These are phyloP conservation scores for Garra rufa DNA, from an alignment of 2,113 vertebrate genomes.

Conservation along the genomic window DNA sequence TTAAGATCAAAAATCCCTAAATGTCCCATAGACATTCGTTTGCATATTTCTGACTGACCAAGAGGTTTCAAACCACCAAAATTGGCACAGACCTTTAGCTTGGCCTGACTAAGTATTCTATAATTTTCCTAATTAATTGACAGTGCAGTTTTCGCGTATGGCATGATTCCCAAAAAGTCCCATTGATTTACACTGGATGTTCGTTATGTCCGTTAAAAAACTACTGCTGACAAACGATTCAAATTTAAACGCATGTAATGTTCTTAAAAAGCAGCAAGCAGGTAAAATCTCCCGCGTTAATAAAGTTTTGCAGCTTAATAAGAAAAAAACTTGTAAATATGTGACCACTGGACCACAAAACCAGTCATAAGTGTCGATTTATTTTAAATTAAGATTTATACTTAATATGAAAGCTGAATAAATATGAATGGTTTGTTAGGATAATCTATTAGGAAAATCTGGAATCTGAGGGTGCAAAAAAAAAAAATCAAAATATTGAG, in stretches of 20 bases:
- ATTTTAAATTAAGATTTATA: no score
- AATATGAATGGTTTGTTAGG: no score
- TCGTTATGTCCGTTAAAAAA: conserved; percentile 1
- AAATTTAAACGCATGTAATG: background rate
- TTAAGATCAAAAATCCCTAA: background rate
- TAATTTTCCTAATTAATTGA: background rate
- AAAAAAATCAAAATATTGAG: no score
- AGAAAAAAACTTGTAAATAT: background rate
- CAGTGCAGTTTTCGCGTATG: background rate
- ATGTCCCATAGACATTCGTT: background rate
- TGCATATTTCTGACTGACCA: background rate
- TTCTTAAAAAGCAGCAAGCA: background rate
- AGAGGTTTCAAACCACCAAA: background rate
- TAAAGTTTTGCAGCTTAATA: background rate
- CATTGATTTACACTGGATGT: background rate
- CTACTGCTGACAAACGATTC: background rate
- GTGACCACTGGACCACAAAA: no score
- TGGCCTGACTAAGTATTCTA: background rate
- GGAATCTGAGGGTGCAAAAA: no score
- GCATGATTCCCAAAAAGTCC: background rate
- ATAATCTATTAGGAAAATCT: no score
- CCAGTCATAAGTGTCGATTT: no score
- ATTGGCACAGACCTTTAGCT: background rate
- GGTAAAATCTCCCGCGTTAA: background rate
- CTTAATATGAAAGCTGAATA: no score